Base-by-base conservation (phyloP, 37 sponge, comb jelly and placozoan genomes). In the Beroe ovata region DNA sequence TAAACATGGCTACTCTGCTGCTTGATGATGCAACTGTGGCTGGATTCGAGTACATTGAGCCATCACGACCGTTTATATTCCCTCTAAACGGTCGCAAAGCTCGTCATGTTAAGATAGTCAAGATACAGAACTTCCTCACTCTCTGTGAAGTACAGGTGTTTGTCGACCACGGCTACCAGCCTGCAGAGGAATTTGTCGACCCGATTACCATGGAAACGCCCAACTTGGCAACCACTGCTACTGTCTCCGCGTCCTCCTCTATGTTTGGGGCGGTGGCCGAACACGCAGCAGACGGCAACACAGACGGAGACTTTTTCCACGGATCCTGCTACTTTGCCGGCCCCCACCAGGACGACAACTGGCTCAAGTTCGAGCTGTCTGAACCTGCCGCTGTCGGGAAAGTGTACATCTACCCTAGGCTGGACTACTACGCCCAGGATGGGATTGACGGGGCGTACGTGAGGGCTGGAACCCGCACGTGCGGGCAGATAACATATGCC, bases 311-410 rank as follows among this genome's bases (percentile, higher is more conserved):
- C 69, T 66, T 66, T 18, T 66, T 66, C 69, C 16, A 30, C 16
- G 69, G 69, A 30, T 32, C 69, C 14, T 66, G 69, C 35, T 66
- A 33, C 69, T 66, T 66, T 30, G 69, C 69, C 16, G 69, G 69
- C 2, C 69, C 69, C 1, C 0, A 25, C 36, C 69, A 66, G 16
- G 30, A 30, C 35, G 69, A 30, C 1, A 66, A 66, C 30, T 66
- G 69, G 69, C 32, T 66, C 8, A 66, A 66, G 30, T 30, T 66
- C 36, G 69, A 66, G 18, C 69, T 66, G 16, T 4, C 1, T 6
- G 16, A 30, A 26, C 2, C 11, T 1, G 34, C 69, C 34, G 8
- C 11, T 14, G 69, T 66, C 36, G 69, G 69, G 1, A 66, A 14
- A 11, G 69, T 66, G 36, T 29, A 25, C 16, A 16, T 66, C 36